These are phyloP conservation scores for Rhincodon typus DNA, from an alignment of 2,797 vertebrate genomes.

Conservation along the genomic window DNA sequence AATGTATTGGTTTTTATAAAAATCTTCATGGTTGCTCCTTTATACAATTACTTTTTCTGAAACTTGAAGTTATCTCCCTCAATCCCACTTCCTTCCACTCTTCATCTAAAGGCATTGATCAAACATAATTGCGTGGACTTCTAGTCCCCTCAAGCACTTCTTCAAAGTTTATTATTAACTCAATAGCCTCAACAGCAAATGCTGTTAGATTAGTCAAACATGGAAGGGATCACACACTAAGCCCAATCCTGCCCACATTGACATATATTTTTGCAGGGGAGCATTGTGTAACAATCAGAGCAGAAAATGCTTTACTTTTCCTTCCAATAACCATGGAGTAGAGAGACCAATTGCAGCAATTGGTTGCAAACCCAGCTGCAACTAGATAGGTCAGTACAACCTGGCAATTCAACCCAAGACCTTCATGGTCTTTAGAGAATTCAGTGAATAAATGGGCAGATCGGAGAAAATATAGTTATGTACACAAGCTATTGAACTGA, in stretches of 20 bases:
- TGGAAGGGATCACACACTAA: not conserved
- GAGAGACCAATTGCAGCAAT: not conserved
- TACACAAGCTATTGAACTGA: slow-evolving; percentile 48
- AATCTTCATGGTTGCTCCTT: not conserved
- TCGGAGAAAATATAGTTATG: not conserved
- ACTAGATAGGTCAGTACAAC: not conserved
- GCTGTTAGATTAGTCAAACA: not conserved
- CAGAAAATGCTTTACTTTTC: not conserved
- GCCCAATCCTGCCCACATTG: not conserved
- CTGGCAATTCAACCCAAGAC: not conserved
- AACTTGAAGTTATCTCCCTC: not conserved
- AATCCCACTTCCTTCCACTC: not conserved
- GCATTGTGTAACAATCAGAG: not conserved
- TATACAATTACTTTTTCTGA: not conserved
- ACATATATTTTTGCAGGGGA: not conserved
- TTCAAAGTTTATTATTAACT: not conserved
- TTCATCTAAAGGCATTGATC: not conserved
- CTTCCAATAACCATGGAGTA: not conserved
- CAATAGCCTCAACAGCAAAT: not conserved
- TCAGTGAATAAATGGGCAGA: not conserved
- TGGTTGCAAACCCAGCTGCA: not conserved
- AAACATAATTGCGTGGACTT: not conserved
- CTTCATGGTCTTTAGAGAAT: not conserved
- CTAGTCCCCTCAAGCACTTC: not conserved
- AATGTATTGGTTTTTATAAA: not conserved